Conservation (phyloP, 92 coral and sea anemone genomes). For the Parazoanthus darwini region DNA sequence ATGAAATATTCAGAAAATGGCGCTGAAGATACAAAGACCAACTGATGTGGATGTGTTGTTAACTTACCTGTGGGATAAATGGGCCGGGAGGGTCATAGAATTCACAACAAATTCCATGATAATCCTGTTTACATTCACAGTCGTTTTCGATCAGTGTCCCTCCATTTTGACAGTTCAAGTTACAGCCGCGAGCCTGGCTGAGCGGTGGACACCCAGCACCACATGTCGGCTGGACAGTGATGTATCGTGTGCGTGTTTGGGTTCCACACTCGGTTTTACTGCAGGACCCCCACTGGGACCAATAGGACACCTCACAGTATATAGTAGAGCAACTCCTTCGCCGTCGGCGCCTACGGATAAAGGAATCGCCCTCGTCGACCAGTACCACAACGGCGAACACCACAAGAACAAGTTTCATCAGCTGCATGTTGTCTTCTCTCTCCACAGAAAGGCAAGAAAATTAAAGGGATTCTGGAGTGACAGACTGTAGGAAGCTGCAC, state of each 20-base stretch:
- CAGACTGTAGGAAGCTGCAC: background rate
- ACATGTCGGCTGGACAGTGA: background rate
- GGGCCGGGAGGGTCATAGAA: background rate
- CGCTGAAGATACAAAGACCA: no score
- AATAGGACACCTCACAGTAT: background rate
- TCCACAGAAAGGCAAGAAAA: background rate
- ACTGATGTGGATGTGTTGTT: background rate
- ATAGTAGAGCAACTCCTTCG: background rate
- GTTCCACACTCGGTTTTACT: background rate
- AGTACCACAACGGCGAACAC: background rate
- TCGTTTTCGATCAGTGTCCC: background rate
- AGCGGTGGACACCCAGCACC: background rate
- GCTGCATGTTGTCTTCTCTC: background rate
- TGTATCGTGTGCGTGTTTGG: background rate
- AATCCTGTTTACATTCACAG: background rate
- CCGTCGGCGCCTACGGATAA: background rate
- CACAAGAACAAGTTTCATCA: constrained; percentile 1
- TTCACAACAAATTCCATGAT: background rate
- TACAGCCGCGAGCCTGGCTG: background rate
- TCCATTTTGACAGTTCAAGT: background rate
- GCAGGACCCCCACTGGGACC: background rate
- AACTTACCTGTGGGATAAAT: background rate
- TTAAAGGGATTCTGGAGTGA: background rate
- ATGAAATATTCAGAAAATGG: no score
- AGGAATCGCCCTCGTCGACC: background rate